phyloP scores from a whole-genome alignment of 2,888 invertebrate species.

The Pachliopta kotzebuea region DNA sequence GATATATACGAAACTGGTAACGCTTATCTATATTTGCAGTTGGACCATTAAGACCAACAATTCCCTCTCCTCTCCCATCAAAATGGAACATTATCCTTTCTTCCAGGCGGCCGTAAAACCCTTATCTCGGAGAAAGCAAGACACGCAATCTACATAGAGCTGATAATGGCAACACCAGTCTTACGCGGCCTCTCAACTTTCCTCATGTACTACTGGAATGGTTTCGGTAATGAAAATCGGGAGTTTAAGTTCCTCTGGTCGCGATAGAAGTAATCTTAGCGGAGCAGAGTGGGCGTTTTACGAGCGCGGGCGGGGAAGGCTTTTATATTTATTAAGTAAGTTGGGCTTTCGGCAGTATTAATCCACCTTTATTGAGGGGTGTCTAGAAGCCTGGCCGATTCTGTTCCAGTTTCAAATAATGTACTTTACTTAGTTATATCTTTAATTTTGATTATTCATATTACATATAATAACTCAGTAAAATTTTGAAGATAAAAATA shows the following conservation, averaged over 20 bases:
- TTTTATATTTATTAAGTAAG: constrained; percentile 82
- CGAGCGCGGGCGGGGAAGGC: constrained; percentile 74
- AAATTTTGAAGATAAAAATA: too few relatives aligned
- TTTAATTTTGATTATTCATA: neutral
- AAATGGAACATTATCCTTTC: constrained; percentile 78
- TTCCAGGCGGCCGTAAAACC: constrained; percentile 68
- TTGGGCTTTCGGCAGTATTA: constrained; percentile 79
- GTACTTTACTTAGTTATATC: constrained; percentile 16
- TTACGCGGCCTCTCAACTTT: constrained; percentile 48
- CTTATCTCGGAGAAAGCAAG: constrained; percentile 75
- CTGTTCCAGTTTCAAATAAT: constrained; percentile 23
- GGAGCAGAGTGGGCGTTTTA: constrained; percentile 76
- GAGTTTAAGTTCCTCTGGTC: constrained; percentile 54
- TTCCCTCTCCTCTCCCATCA: constrained; percentile 65
- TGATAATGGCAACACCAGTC: constrained; percentile 70
- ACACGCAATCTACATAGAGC: constrained; percentile 78
- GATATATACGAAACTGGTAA: constrained; percentile 19
- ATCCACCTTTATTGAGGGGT: constrained; percentile 78
- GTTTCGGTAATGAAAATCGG: constrained; percentile 58
- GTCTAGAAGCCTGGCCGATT: constrained; percentile 56
- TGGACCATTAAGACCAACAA: constrained; percentile 55
- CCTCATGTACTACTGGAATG: constrained; percentile 38
- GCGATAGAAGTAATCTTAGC: constrained; percentile 75
- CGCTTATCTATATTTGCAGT: constrained; percentile 63
- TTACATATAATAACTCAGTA: neutral